phyloP scores from a whole-genome alignment of 2,797 vertebrate species.

The Ispidina picta region DNA sequence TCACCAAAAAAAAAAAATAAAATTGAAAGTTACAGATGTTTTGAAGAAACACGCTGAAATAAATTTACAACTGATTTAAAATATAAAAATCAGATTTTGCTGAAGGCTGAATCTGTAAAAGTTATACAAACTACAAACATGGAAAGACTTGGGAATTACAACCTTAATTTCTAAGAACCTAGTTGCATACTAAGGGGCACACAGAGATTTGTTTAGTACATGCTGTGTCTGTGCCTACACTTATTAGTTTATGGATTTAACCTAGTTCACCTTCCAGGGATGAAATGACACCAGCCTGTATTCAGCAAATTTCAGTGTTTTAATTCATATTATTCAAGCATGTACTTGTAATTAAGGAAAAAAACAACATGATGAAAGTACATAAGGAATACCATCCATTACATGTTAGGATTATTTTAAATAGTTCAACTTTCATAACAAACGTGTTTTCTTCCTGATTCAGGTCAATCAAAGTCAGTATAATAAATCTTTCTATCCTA shows the following conservation, averaged over 20 bases:
- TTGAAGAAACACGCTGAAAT: neutral
- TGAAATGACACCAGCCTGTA: neutral
- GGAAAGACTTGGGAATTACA: neutral
- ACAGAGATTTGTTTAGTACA: neutral
- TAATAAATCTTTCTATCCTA: constrained; percentile 59
- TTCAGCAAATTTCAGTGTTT: neutral
- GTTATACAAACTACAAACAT: neutral
- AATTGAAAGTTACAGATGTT: neutral
- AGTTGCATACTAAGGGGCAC: neutral
- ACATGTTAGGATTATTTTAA: neutral
- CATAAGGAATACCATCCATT: neutral
- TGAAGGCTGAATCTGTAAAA: neutral
- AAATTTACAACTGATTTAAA: neutral
- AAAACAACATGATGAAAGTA: neutral
- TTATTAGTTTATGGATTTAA: neutral
- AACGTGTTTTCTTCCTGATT: constrained; percentile 22
- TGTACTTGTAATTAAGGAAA: neutral
- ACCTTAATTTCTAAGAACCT: neutral
- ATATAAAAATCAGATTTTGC: neutral
- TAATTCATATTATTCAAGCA: neutral
- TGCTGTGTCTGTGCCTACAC: neutral
- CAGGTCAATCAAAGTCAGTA: constrained; percentile 23
- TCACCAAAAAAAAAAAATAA: neutral
- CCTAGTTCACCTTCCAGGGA: neutral
- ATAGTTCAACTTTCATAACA: neutral